These are phyloP conservation scores for Dendronephthya gigantea DNA, from an alignment of 64 coral and sea anemone genomes.

Conservation along the genomic window DNA sequence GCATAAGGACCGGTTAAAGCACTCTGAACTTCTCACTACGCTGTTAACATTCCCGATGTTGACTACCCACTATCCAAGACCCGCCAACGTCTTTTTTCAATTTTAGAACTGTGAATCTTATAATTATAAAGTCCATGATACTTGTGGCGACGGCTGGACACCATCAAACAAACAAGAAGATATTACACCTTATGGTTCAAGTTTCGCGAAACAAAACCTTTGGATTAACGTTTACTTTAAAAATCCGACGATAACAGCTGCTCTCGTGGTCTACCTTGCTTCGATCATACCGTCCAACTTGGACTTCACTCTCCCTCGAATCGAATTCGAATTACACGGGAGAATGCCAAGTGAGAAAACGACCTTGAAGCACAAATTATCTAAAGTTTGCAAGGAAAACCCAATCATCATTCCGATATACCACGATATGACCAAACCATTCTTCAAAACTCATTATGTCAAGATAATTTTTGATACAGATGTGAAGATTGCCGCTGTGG, in stretches of 20 bases:
- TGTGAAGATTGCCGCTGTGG: background rate
- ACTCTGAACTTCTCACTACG: too few relatives aligned
- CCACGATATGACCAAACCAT: slow-evolving; percentile 83
- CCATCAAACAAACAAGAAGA: background rate
- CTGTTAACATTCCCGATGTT: too few relatives aligned
- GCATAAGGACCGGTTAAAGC: too few relatives aligned
- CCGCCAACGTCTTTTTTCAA: too few relatives aligned
- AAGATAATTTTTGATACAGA: background rate
- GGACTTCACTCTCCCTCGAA: background rate
- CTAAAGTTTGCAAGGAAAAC: slow-evolving; percentile 68
- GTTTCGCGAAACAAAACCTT: background rate
- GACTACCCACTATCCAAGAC: too few relatives aligned
- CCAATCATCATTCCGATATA: slow-evolving; percentile 50
- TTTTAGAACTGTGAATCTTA: too few relatives aligned
- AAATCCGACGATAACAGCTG: slow-evolving; percentile 51
- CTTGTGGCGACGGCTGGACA: background rate
- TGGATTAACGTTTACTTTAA: slow-evolving; percentile 83
- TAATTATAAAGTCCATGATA: background rate
- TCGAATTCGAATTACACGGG: slow-evolving; percentile 35
- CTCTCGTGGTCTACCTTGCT: slow-evolving; percentile 65
- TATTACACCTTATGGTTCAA: background rate
- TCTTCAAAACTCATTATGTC: slow-evolving; percentile 48
- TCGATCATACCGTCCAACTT: slow-evolving; percentile 33
- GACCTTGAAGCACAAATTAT: background rate
- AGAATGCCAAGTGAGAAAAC: background rate